Percentiles rank a stretch among this genome's conserved stretches.
These are phyloP conservation scores for Nestor notabilis DNA, from an alignment of 2,113 vertebrate species.

Conservation along the genomic window DNA sequence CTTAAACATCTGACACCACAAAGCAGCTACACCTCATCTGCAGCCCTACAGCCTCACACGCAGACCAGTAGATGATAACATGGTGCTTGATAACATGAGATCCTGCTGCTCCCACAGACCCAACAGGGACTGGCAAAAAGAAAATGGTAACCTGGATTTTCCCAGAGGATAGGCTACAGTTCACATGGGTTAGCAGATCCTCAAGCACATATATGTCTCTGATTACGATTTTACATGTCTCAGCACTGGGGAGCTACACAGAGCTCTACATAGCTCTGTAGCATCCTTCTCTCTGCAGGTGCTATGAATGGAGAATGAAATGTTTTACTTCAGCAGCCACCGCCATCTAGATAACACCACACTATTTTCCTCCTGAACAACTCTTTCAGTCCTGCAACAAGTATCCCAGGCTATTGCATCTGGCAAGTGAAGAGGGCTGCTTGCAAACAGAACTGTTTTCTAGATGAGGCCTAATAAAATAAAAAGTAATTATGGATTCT, in stretches of 20 bases:
- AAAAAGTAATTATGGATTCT: not conserved
- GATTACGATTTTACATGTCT: not conserved
- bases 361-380: not conserved
- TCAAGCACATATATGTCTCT: not conserved
- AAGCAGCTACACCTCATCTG: not conserved
- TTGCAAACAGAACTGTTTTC: not conserved
- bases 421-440: not conserved
- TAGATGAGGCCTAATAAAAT: not conserved
- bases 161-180: not conserved
- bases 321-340: not conserved
- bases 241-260: no score
- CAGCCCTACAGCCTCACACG: not conserved
- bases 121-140: not conserved
- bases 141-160: not conserved
- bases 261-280: not conserved
- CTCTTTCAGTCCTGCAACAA: not conserved
- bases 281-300: fast-evolving
- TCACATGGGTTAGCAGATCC: fast-evolving
- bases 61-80: not conserved
- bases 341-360: not conserved
- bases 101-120: fast-evolving
- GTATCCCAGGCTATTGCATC: not conserved
- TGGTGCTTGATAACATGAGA: not conserved
- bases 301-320: not conserved
- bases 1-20: not conserved